Conservation (phyloP, 1,140 invertebrate genomes). For the Periplaneta americana region DNA sequence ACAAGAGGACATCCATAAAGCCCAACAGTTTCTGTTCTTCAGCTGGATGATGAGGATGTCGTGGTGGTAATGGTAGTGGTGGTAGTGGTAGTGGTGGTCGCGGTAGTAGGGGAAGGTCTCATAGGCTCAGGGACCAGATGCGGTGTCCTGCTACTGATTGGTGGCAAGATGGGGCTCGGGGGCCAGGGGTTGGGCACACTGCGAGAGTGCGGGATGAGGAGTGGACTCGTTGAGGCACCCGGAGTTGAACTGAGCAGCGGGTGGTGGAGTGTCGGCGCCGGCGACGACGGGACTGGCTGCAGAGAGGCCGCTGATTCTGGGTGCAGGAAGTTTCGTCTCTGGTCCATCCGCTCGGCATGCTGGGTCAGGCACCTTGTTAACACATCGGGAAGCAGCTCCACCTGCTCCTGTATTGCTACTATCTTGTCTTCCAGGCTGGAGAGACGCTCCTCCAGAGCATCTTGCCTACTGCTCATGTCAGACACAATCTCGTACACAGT, state of each 20-base stretch:
- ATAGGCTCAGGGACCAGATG: conserved; percentile 66
- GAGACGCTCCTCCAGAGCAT: conserved; percentile 82
- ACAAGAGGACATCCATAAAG: background rate
- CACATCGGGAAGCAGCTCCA: conserved; percentile 78
- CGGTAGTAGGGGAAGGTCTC: conserved; percentile 39
- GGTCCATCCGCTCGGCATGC: conserved; percentile 60
- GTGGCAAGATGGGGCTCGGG: conserved; percentile 62
- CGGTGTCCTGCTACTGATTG: conserved; percentile 60
- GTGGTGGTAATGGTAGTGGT: conserved; percentile 37
- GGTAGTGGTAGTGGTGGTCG: conserved; percentile 28
- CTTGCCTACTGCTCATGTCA: conserved; percentile 89
- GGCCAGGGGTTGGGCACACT: conserved; percentile 64
- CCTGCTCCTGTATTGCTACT: conserved; percentile 63
- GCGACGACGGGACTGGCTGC: conserved; percentile 14
- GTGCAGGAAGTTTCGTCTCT: conserved; percentile 75
- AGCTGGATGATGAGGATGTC: conserved; percentile 28
- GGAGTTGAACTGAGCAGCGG: conserved; percentile 29
- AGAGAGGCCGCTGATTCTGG: conserved; percentile 55
- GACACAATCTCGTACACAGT: conserved; percentile 95
- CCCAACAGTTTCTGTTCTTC: conserved; percentile 22
- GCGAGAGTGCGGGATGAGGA: conserved; percentile 49
- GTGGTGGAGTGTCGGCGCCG: conserved; percentile 12
- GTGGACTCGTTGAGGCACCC: conserved; percentile 39
- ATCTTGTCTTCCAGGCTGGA: conserved; percentile 84
- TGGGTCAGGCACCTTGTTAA: conserved; percentile 67